Percentiles rank a stretch among this genome's conserved stretches.
These are phyloP conservation scores for Melipona quadrifasciata DNA, from an alignment of 1,140 invertebrate species.

Conservation along the genomic window DNA sequence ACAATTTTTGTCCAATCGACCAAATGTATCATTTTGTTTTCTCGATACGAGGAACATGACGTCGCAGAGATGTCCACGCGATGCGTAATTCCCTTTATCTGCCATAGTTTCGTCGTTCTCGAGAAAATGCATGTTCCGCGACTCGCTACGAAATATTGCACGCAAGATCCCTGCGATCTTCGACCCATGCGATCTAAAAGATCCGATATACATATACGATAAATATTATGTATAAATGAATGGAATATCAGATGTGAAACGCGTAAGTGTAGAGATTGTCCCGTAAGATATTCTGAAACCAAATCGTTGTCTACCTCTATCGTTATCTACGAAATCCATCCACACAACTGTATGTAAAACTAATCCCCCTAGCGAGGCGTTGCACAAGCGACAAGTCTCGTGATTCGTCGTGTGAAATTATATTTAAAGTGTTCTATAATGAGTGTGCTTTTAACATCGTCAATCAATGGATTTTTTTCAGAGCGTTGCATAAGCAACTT, in stretches of 20 bases:
- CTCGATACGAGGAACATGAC: constrained; percentile 23
- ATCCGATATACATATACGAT: constrained; percentile 36
- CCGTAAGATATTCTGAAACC: constrained; percentile 22
- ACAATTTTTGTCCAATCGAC: constrained; percentile 18
- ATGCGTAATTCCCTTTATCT: neutral
- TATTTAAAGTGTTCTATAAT: constrained; percentile 52
- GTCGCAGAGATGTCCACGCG: neutral
- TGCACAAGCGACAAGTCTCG: constrained; percentile 36
- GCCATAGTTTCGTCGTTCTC: constrained; percentile 3
- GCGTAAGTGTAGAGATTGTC: constrained; percentile 13
- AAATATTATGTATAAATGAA: constrained; percentile 43
- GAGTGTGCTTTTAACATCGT: constrained; percentile 15
- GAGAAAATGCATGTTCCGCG: constrained; percentile 38
- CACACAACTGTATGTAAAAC: constrained; percentile 5
- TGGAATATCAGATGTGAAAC: constrained; percentile 32
- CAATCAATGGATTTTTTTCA: constrained; percentile 13
- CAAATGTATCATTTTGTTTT: neutral
- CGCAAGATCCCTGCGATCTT: constrained; percentile 54
- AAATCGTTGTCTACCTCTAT: neutral
- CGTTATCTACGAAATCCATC: constrained; percentile 4
- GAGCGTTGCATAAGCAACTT: constrained; percentile 30
- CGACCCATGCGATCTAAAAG: constrained; percentile 48
- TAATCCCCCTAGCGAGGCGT: constrained; percentile 23
- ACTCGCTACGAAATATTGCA: constrained; percentile 49
- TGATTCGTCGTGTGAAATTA: constrained; percentile 37